Conservation (phyloP, 2,888 invertebrate genomes). For the Euplagia quadripunctaria region DNA sequence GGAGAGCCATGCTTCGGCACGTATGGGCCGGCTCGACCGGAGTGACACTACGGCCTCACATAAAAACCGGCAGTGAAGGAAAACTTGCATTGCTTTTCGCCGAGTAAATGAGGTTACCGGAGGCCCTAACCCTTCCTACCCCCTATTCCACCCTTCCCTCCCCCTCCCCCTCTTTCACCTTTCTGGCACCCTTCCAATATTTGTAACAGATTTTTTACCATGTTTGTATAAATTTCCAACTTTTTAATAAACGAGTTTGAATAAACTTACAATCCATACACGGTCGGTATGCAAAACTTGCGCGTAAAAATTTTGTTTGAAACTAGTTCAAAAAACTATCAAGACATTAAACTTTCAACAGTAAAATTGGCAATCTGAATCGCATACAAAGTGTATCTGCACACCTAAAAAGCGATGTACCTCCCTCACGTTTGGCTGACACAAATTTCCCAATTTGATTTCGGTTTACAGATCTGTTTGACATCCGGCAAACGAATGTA, state of each 20-base stretch:
- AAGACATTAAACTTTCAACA: conserved; percentile 20
- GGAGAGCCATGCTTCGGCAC: no score
- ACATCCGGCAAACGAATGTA: conserved; percentile 76
- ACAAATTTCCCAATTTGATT: conserved; percentile 73
- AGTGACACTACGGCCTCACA: no score
- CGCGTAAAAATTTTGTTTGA: neutral
- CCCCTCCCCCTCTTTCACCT: no score
- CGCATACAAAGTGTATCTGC: conserved; percentile 34
- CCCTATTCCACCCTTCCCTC: no score
- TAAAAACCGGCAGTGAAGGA: no score
- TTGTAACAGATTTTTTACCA: no score
- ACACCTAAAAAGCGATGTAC: conserved; percentile 40
- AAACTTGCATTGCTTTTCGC: no score
- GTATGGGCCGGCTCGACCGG: no score
- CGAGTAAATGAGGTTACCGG: no score
- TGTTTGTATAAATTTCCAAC: neutral
- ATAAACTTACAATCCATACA: neutral
- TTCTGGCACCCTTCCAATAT: no score
- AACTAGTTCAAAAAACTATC: conserved; percentile 5
- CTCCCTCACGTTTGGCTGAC: conserved; percentile 53
- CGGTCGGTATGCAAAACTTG: neutral
- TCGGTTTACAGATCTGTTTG: conserved; percentile 81
- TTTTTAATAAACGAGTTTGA: neutral
- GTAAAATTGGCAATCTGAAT: conserved; percentile 32
- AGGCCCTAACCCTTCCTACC: no score